Evolutionary conservation across 2,113 vertebrate species (phyloP), one percentile per base, ranked within the genome.

Genomic region (Nasalis larvatus): DNA sequence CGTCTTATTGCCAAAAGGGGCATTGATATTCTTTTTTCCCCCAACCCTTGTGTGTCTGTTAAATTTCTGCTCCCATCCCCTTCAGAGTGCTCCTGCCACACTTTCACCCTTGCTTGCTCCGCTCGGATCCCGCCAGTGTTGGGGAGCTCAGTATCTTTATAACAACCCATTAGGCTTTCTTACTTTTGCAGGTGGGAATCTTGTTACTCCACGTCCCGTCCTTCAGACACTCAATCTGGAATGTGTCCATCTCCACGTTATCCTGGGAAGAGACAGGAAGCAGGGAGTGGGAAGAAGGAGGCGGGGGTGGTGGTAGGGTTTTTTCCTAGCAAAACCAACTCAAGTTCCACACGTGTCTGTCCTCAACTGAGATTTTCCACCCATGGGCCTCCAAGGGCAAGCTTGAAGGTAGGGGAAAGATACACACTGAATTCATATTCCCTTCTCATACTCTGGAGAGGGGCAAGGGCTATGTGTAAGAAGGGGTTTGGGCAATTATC

Each of bases 121-220:
- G 58, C 25, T 80, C 2, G 0, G 17, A 83, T 37, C 27, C 76
- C 25, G 27, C 37, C 18, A 8, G 30, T 60, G 16, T 1, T 32
- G 52, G 40, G 42, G 9, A 68, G 37, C n/a, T 63, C 30, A 32
- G 40, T 42, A 76, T 35, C 54, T 37, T 84, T 25, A 18, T 21
- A 45, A 74, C 2, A 77, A 54, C 8, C 13, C 6, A 8, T 16
- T 69, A 45, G 4, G 10, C 81, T 74, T 58, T 96, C 99, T 99
- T 99, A 99, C 99, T 99, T 98, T 99, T 98, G 98, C 99, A 99
- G 27, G 63, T 73, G 6, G 99, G 99, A 73, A 99, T 98, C 42
- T 81, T 90, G 98, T 99, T 99, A 98, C 99, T 99, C 99, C 99
- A 99, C 0, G 97, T 98, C 8, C 99, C 99, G 0, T 99, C 98